Evolutionary conservation across 2,888 invertebrate species (phyloP).

Genomic region (Agrilus biguttatus): DNA sequence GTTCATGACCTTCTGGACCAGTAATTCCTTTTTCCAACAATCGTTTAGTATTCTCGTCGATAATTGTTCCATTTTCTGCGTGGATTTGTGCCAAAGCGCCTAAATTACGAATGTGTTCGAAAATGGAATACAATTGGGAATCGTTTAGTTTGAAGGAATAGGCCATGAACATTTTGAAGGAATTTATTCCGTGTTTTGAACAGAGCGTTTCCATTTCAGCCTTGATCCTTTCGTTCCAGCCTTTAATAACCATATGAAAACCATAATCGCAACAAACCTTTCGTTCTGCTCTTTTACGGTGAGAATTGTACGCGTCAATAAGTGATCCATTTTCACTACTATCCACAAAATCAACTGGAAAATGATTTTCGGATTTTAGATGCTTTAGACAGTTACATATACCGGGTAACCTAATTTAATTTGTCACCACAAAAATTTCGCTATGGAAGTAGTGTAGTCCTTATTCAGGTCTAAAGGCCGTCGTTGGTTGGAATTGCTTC

Average conservation of each 20-base stretch:
- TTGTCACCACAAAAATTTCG: no score
- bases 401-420: no score
- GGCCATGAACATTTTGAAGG: slow-evolving; percentile 94
- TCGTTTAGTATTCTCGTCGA: slow-evolving; percentile 72
- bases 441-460: no score
- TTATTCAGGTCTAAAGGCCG: no score
- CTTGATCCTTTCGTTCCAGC: slow-evolving; percentile 61
- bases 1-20: slow-evolving; percentile 80
- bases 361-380: no score
- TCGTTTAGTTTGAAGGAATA: slow-evolving; percentile 79
- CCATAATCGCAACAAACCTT: slow-evolving; percentile 94
- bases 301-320: slow-evolving; percentile 73
- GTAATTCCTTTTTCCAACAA: slow-evolving; percentile 68
- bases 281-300: slow-evolving; percentile 74
- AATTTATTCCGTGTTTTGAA: slow-evolving; percentile 70
- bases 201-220: slow-evolving; percentile 72
- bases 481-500: no score
- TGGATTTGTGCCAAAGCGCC: slow-evolving; percentile 81
- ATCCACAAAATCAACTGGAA: slow-evolving; percentile 67
- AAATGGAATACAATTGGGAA: slow-evolving; percentile 62
- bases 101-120: slow-evolving; percentile 62
- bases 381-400: no score
- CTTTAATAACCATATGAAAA: slow-evolving; percentile 79
- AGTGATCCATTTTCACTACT: slow-evolving; percentile 65
- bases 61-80: slow-evolving; percentile 87